Evolutionary conservation across 2,888 invertebrate species (phyloP).

Genomic region (Achlya flavicornis): DNA sequence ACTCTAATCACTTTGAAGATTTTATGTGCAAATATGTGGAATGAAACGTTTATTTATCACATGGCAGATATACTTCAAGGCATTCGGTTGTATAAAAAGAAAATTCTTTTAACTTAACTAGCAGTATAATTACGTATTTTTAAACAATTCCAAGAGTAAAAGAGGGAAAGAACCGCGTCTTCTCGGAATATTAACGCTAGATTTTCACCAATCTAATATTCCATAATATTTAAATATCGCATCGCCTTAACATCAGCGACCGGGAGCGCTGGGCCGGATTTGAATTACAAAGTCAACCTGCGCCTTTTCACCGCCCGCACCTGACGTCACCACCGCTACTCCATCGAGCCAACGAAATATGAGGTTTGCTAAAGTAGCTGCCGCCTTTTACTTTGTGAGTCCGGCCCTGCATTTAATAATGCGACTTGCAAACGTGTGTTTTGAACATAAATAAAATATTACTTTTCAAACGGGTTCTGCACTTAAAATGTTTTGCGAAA

Average conservation of each 20-base stretch:
- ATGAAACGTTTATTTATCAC: background rate
- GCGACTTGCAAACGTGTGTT: conserved; percentile 30
- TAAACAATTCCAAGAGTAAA: background rate
- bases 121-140: background rate
- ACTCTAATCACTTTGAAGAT: conserved; percentile 10
- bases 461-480: conserved; percentile 1
- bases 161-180: conserved; percentile 23
- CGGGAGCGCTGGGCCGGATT: conserved; percentile 53
- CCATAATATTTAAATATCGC: conserved; percentile 69
- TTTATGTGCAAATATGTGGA: background rate
- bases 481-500: conserved; percentile 1
- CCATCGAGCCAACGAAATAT: conserved; percentile 25
- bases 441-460: conserved; percentile 22
- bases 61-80: too few relatives aligned
- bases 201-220: conserved; percentile 70
- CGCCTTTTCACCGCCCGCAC: conserved; percentile 57
- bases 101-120: background rate
- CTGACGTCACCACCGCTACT: conserved; percentile 50
- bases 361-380: conserved; percentile 37
- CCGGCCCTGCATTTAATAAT: conserved; percentile 41
- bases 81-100: too few relatives aligned
- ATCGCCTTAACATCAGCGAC: conserved; percentile 58
- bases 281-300: conserved; percentile 77
- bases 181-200: conserved; percentile 51
- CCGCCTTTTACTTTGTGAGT: conserved; percentile 35